phyloP scores from a whole-genome alignment of 2,888 invertebrate genomes.

The Drosophila tripunctata region DNA sequence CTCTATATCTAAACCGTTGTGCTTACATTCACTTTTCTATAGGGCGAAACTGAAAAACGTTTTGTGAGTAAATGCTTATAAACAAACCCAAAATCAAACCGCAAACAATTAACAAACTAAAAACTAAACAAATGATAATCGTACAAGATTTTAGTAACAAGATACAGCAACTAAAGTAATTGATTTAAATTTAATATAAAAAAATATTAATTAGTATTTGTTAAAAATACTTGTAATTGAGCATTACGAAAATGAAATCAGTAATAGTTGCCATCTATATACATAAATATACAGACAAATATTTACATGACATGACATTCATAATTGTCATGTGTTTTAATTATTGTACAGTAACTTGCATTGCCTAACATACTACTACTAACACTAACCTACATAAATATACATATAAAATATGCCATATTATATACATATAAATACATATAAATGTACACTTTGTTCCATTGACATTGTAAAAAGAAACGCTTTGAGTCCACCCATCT shows the following conservation, averaged over 20 bases:
- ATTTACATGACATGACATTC: background rate
- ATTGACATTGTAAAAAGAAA: slow-evolving; percentile 46
- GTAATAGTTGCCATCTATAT: slow-evolving; percentile 8
- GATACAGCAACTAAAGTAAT: slow-evolving; percentile 51
- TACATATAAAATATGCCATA: slow-evolving; percentile 35
- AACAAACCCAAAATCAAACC: slow-evolving; percentile 48
- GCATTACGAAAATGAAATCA: slow-evolving; percentile 2
- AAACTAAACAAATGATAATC: slow-evolving; percentile 37
- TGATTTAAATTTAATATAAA: slow-evolving; percentile 28
- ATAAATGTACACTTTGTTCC: slow-evolving; percentile 35
- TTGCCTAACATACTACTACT: slow-evolving; percentile 50
- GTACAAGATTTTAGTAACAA: slow-evolving; percentile 40
- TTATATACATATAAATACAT: slow-evolving; percentile 24
- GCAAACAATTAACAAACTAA: slow-evolving; percentile 33
- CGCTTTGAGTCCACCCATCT: slow-evolving; percentile 52
- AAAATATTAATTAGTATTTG: background rate
- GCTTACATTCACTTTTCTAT: slow-evolving; percentile 83
- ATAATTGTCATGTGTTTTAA: slow-evolving; percentile 59
- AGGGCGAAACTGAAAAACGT: slow-evolving; percentile 85
- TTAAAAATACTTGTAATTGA: background rate
- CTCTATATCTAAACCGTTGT: slow-evolving; percentile 81
- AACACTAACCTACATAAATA: slow-evolving; percentile 42
- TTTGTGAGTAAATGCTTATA: slow-evolving; percentile 85
- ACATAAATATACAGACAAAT: too few relatives aligned
- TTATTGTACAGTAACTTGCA: slow-evolving; percentile 61